Evolutionary conservation across 2,888 invertebrate species (phyloP).

Genomic region (Blastobasis adustella): DNA sequence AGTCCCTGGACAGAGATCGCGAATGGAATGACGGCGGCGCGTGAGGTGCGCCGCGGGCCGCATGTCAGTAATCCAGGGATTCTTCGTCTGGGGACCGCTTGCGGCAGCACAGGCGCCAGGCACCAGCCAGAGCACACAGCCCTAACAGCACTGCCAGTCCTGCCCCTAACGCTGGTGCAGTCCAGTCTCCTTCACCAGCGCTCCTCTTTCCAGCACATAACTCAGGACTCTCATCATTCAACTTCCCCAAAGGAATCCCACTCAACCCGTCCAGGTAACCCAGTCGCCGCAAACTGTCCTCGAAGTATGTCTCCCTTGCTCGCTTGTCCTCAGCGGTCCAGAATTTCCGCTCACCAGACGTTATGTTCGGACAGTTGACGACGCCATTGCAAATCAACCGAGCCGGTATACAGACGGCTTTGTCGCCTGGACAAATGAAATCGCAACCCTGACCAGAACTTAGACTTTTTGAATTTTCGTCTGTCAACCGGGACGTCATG

Average conservation of each 20-base stretch:
- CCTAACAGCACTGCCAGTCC: conserved; percentile 74
- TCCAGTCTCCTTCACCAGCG: conserved; percentile 72
- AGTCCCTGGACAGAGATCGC: conserved; percentile 57
- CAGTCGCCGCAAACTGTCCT: conserved; percentile 75
- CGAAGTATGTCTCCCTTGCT: conserved; percentile 72
- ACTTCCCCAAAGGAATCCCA: conserved; percentile 59
- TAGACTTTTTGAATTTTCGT: conserved; percentile 59
- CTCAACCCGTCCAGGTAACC: conserved; percentile 69
- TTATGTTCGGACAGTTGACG: conserved; percentile 87
- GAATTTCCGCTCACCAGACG: conserved; percentile 65
- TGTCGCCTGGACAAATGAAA: conserved; percentile 90
- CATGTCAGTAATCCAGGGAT: conserved; percentile 77
- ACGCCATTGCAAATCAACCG: conserved; percentile 91
- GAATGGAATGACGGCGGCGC: conserved; percentile 65
- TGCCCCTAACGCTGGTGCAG: conserved; percentile 77
- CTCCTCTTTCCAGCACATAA: conserved; percentile 77
- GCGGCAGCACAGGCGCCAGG: conserved; percentile 78
- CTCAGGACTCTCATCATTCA: conserved; percentile 86
- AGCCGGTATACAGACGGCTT: conserved; percentile 87
- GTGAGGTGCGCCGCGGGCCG: conserved; percentile 67
- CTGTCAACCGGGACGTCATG: conserved; percentile 84
- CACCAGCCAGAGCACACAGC: conserved; percentile 70
- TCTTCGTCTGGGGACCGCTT: conserved; percentile 75
- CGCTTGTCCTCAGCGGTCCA: conserved; percentile 66
- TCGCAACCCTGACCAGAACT: conserved; percentile 79